These are phyloP conservation scores for Lysandra bellargus DNA, from an alignment of 2,888 invertebrate genomes.

Conservation along the genomic window DNA sequence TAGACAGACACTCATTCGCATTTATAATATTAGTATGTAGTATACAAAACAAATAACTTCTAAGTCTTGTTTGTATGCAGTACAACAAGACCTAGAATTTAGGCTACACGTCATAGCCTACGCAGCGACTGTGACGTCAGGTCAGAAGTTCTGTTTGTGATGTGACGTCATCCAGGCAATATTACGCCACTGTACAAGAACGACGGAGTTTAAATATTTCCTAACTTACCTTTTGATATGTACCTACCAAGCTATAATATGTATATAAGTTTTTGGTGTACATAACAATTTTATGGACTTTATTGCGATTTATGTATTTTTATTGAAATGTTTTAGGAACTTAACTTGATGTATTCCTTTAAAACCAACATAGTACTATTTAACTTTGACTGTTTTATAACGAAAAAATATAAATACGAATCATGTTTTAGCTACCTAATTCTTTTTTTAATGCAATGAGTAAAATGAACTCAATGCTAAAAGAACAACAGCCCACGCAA, in stretches of 20 bases:
- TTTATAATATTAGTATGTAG: not conserved
- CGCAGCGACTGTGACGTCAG: not conserved
- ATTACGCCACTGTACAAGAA: not conserved
- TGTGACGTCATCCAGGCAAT: not conserved
- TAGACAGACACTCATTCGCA: too few relatives aligned
- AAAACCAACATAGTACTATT: not conserved
- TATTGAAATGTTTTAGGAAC: too few relatives aligned
- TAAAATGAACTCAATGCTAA: conserved; percentile 37
- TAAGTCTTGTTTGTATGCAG: not conserved
- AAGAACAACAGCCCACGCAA: conserved; percentile 45
- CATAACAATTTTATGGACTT: not conserved
- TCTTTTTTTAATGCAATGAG: not conserved
- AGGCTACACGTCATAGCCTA: not conserved
- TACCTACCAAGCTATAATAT: too few relatives aligned
- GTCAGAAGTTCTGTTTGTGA: not conserved
- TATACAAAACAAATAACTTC: not conserved
- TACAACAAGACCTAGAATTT: not conserved
- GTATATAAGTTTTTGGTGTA: too few relatives aligned
- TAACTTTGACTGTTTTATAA: not conserved
- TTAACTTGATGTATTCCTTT: too few relatives aligned
- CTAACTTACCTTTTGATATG: too few relatives aligned
- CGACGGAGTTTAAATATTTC: too few relatives aligned
- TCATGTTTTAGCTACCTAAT: too few relatives aligned
- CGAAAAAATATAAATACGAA: not conserved
- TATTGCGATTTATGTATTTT: not conserved